phyloP scores from a whole-genome alignment of 2,797 vertebrate species.

The Hyperoplus lanceolatus region DNA sequence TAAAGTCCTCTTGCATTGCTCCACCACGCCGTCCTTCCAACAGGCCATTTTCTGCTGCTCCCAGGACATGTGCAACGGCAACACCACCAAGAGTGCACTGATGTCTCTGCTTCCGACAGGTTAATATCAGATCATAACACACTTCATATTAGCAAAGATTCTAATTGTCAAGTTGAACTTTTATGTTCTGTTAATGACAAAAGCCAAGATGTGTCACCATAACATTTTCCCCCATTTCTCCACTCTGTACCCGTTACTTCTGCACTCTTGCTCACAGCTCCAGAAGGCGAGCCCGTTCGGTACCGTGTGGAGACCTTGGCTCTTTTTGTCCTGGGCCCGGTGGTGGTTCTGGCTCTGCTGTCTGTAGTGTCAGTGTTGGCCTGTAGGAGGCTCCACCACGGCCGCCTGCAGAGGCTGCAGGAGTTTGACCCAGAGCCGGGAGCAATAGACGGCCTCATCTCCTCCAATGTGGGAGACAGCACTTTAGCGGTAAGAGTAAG shows the following conservation, averaged over 20 bases:
- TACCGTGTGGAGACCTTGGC: constrained; percentile 80
- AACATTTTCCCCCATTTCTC: not conserved
- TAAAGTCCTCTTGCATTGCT: constrained; percentile 82
- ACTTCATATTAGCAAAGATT: not conserved
- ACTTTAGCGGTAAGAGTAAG: constrained; percentile 86
- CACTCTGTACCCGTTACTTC: not conserved
- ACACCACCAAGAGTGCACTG: constrained; percentile 76
- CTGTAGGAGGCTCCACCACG: constrained; percentile 84
- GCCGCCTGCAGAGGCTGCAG: constrained; percentile 82
- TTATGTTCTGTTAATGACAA: not conserved
- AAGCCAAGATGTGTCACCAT: not conserved
- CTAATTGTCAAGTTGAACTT: not conserved
- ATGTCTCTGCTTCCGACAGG: constrained; percentile 78
- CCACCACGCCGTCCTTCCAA: constrained; percentile 71
- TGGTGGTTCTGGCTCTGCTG: constrained; percentile 82
- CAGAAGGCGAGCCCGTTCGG: constrained; percentile 73
- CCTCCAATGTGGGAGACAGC: constrained; percentile 87
- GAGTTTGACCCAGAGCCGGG: constrained; percentile 85
- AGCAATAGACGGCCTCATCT: constrained; percentile 86
- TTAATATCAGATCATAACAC: constrained; percentile 21
- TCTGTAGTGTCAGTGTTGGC: constrained; percentile 76
- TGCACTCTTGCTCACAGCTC: constrained; percentile 59
- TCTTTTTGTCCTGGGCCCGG: constrained; percentile 81
- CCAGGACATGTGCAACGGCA: constrained; percentile 85
- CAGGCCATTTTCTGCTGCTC: constrained; percentile 85